Base-by-base conservation (phyloP, 1,140 invertebrate genomes). In the Heterodera carotae region DNA sequence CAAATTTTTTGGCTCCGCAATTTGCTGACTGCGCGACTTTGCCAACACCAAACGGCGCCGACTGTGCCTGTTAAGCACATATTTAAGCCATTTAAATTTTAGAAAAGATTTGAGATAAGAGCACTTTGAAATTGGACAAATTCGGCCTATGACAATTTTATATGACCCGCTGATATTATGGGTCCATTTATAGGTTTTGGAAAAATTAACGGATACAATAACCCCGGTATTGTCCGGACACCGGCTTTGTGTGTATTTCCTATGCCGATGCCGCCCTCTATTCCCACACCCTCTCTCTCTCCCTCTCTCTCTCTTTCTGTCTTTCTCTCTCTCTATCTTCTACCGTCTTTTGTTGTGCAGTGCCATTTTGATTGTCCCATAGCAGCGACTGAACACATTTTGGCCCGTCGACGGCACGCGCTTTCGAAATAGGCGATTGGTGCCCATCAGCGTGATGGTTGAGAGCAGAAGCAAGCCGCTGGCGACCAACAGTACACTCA, bases 301-400 rank as follows among this genome's bases (percentile, higher is more conserved):
- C n/a, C n/a, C n/a, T n/a, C n/a, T n/a, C n/a, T n/a, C n/a, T n/a
- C n/a, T n/a, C n/a, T n/a, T n/a, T n/a, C n/a, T n/a, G n/a, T n/a
- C n/a, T n/a, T n/a, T n/a, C n/a, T 62, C 2, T 0, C 29, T 31
- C 8, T 6, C 22, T 62, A 22, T 15, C 27, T 29, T 29, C 25
- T 66, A 34, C 33, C 33, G 62, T n/a, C 25, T 66, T 66, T 66
- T 66, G 62, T 66, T 66, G 62, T 66, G 33, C 62, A 66, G 62
- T 34, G 62, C 62, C 62, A 22, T 66, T 34, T 66, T 66, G 62
- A 66, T 66, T 25, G 62, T 66, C 6, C 62, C 12, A 27, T 66
- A 66, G 12, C 29, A 66, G 33, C 62, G 62, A 15, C 62, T 66
- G 62, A 66, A 66, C 25, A 66, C 62, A 34, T 66, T 66, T 66